Conservation (phyloP, 1,140 invertebrate genomes). For the Lasaia peninsularis region DNA sequence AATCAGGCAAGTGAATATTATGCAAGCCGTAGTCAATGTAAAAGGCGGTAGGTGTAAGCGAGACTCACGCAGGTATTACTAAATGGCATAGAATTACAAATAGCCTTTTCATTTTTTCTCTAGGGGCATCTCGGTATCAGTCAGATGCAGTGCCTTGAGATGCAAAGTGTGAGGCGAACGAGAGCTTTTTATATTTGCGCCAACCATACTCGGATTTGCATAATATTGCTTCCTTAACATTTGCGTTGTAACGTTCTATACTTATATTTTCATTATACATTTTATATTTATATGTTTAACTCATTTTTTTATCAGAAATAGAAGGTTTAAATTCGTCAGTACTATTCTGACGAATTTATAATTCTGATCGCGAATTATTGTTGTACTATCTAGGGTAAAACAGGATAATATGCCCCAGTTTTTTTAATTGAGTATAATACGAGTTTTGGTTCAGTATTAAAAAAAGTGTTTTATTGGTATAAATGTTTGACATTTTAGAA, state of each 20-base stretch:
- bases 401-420: no score
- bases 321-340: no score
- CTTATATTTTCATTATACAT: not conserved
- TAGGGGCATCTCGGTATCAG: slow-evolving; percentile 65
- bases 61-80: slow-evolving; percentile 43
- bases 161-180: slow-evolving; percentile 68
- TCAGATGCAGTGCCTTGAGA: slow-evolving; percentile 71
- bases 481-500: no score
- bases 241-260: slow-evolving; percentile 44
- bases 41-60: slow-evolving; percentile 20
- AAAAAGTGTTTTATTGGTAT: no score
- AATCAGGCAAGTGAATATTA: slow-evolving; percentile 30
- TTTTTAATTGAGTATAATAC: no score
- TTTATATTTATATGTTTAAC: no score
- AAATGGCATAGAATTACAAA: slow-evolving; percentile 71
- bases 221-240: slow-evolving; percentile 68
- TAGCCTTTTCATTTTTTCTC: slow-evolving; percentile 68
- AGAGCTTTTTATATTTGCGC: slow-evolving; percentile 73
- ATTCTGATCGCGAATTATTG: no score
- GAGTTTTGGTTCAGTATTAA: no score
- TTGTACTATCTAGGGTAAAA: no score
- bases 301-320: no score
- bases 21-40: slow-evolving; percentile 21
- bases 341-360: no score
- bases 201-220: slow-evolving; percentile 50